Evolutionary conservation across 2,113 vertebrate genomes (phyloP).

Genomic region (western clawed frog (Xenopus tropicalis)): UCB_Xtro_10.0 CM004445.2:107448501-107449000

Average conservation of each 20-base stretch:
- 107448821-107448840: constrained; percentile 77
- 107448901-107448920: constrained; percentile 90
- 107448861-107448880: constrained; percentile 85
- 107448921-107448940: background rate
- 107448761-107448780: constrained; percentile 82
- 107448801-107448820: constrained; percentile 86
- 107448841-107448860: constrained; percentile 83
- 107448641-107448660: too few relatives aligned
- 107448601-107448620: too few relatives aligned
- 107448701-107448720: constrained; percentile 1
- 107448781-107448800: constrained; percentile 81
- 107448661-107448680: too few relatives aligned
- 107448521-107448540: too few relatives aligned
- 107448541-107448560: too few relatives aligned
- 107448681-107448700: too few relatives aligned
- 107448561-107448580: too few relatives aligned
- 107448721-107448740: constrained; percentile 89
- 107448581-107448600: too few relatives aligned
- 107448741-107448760: constrained; percentile 89
- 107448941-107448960: background rate
- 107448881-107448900: constrained; percentile 91
- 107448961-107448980: background rate
- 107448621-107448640: too few relatives aligned
- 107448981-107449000: background rate
- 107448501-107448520: too few relatives aligned